Conservation (phyloP, 1,140 invertebrate species). For the Thaumetopoea pityocampa region DNA sequence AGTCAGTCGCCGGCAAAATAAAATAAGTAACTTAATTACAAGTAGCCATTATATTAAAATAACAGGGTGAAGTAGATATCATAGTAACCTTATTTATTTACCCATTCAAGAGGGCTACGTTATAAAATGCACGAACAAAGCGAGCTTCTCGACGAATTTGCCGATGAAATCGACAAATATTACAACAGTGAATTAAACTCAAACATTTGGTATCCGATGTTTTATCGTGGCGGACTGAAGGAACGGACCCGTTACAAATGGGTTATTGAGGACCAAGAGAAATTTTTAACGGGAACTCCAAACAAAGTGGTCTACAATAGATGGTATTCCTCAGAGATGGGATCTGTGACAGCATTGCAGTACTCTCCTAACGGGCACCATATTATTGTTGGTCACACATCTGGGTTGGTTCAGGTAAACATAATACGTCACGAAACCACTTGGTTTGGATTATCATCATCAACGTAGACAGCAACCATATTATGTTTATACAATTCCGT, state of each 20-base stretch:
- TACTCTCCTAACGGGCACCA: conserved; percentile 47
- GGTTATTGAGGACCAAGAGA: conserved; percentile 46
- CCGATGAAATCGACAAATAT: conserved; percentile 29
- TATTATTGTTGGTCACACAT: conserved; percentile 57
- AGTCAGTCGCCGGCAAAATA: no score
- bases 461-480: no score
- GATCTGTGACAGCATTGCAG: conserved; percentile 45
- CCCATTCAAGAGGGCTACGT: conserved; percentile 33
- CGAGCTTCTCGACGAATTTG: conserved; percentile 37
- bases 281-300: conserved; percentile 41
- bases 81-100: no score
- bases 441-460: no score
- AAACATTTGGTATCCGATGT: conserved; percentile 55
- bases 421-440: no score
- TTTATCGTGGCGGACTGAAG: conserved; percentile 29
- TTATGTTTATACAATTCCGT: no score
- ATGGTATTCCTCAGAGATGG: conserved; percentile 51
- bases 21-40: no score
- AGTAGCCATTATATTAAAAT: no score
- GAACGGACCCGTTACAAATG: conserved; percentile 28
- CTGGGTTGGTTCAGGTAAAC: conserved; percentile 55
- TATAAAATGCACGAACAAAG: conserved; percentile 36
- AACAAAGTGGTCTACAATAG: conserved; percentile 50
- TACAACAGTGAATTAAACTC: conserved; percentile 42
- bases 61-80: no score